These are phyloP conservation scores for Microtus richardsoni DNA, from an alignment of 2,113 vertebrate species.

Conservation along the genomic window DNA sequence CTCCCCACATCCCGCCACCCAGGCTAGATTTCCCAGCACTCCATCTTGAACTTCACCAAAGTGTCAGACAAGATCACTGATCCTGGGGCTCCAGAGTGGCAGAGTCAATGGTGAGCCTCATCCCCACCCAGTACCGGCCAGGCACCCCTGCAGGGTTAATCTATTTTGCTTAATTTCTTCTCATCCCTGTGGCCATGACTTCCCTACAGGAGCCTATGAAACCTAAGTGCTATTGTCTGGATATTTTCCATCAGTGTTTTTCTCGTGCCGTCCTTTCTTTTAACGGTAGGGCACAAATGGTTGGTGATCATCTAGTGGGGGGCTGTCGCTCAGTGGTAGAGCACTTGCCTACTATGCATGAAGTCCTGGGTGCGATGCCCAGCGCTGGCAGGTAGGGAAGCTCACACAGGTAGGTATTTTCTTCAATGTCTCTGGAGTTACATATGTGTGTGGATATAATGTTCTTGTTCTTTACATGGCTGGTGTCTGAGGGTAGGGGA, in stretches of 20 bases:
- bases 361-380: too few species aligned
- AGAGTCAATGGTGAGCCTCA: not conserved
- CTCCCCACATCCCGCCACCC: fast-evolving
- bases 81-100: not conserved
- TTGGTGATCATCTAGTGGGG: too few species aligned
- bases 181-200: not conserved
- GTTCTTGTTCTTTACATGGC: not conserved
- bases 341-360: not conserved
- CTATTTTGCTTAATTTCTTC: not conserved
- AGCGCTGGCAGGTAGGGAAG: not conserved
- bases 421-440: not conserved
- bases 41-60: not conserved
- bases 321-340: not conserved
- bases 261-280: not conserved
- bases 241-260: not conserved
- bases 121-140: not conserved
- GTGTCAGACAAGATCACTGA: not conserved
- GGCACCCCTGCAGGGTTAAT: not conserved
- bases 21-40: not conserved
- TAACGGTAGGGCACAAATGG: not conserved
- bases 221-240: not conserved
- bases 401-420: not conserved
- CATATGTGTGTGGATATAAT: too few species aligned
- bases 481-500: not conserved
- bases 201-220: not conserved